Evolutionary conservation across 2,797 vertebrate species (phyloP).

Genomic region (Lagodon rhomboides): DNA sequence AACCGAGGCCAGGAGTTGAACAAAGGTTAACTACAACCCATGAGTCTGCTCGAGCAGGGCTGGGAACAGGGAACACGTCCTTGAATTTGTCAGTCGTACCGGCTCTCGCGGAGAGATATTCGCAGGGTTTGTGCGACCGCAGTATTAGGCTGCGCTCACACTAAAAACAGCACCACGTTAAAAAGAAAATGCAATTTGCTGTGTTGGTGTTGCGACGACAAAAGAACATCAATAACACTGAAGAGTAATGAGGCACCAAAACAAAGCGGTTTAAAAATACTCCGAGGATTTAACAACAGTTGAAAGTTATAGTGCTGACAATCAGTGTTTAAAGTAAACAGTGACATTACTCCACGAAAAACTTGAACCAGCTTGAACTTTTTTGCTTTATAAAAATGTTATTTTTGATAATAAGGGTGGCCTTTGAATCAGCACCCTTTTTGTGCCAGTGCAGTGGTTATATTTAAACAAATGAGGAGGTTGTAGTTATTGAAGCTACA

Average conservation of each 20-base stretch:
- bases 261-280: not conserved
- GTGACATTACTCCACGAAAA: no score
- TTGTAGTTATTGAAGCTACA: not conserved
- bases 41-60: not conserved
- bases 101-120: not conserved
- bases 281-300: not conserved
- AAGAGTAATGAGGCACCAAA: not conserved
- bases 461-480: not conserved
- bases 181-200: not conserved
- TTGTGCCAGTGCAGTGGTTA: not conserved
- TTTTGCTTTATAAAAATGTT: no score
- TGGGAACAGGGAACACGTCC: constrained; percentile 1
- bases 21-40: constrained; percentile 16
- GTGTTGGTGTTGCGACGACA: not conserved
- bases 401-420: no score
- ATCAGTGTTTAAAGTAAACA: no score
- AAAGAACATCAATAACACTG: not conserved
- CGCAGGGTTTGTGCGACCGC: not conserved
- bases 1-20: constrained; percentile 19
- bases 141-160: not conserved
- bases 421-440: no score
- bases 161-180: not conserved
- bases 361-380: no score
- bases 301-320: not conserved
- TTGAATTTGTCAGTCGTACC: not conserved